These are phyloP conservation scores for Calypte anna DNA, from an alignment of 2,113 vertebrate genomes.

Conservation along the genomic window DNA sequence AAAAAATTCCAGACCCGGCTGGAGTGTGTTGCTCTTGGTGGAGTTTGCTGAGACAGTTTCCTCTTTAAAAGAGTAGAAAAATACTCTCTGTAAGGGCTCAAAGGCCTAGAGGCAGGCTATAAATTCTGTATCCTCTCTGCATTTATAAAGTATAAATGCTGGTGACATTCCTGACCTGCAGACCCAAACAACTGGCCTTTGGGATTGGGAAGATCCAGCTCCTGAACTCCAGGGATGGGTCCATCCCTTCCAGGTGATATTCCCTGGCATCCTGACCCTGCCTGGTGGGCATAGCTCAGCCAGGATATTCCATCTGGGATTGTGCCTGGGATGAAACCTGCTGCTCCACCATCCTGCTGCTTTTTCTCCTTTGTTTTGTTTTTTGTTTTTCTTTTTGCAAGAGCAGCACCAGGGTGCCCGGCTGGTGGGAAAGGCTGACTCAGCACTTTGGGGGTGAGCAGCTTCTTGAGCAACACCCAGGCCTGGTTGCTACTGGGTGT, in stretches of 20 bases:
- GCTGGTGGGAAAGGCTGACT: background rate
- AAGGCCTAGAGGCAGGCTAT: background rate
- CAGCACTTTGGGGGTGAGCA: background rate
- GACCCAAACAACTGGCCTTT: accelerated
- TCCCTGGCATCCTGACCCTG: accelerated
- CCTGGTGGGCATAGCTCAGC: accelerated
- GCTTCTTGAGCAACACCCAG: background rate
- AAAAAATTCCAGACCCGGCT: background rate
- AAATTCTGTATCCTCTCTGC: background rate
- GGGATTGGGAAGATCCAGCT: background rate
- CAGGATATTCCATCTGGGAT: background rate
- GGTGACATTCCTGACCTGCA: background rate
- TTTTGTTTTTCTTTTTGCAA: accelerated
- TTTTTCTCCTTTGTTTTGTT: background rate
- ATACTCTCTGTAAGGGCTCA: background rate
- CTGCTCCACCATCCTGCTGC: background rate
- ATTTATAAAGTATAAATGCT: background rate
- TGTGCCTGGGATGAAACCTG: accelerated
- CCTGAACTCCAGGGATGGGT: background rate
- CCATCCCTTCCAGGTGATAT: background rate
- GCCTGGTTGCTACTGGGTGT: accelerated
- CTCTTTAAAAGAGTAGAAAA: background rate
- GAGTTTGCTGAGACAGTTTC: background rate
- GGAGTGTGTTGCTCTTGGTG: accelerated
- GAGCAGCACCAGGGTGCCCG: accelerated